These are phyloP conservation scores for Aurelia sp. DNA, from an alignment of 30 jellyfish, hydroid and myxozoan genomes.

Conservation along the genomic window DNA sequence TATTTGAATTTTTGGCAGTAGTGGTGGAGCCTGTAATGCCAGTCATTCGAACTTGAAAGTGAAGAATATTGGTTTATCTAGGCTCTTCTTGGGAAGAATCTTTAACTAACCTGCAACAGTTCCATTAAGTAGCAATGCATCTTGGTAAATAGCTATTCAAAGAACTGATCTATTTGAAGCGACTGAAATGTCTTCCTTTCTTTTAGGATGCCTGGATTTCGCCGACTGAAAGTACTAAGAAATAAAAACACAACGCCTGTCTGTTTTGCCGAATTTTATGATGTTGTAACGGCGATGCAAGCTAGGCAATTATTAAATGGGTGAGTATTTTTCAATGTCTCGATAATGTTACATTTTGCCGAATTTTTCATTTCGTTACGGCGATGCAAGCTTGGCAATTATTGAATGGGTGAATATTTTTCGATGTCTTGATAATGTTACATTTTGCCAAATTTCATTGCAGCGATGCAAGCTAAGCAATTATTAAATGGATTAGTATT, in stretches of 20 bases:
- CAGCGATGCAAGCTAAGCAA: conserved; percentile 72
- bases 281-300: conserved; percentile 82
- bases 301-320: conserved; percentile 82
- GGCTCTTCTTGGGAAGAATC: too few relatives aligned
- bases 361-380: conserved; percentile 49
- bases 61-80: too few relatives aligned
- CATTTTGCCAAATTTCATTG: conserved; percentile 53
- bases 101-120: too few relatives aligned
- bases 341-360: conserved; percentile 7
- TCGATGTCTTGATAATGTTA: background rate
- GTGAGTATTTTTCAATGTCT: conserved; percentile 27
- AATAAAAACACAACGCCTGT: conserved; percentile 93
- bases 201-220: conserved; percentile 84
- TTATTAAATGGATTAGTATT: conserved; percentile 58
- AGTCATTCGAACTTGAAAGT: too few relatives aligned
- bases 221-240: conserved; percentile 84
- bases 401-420: conserved; percentile 60
- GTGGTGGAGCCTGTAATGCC: too few relatives aligned
- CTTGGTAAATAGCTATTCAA: background rate
- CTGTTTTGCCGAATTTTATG: conserved; percentile 78
- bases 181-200: background rate
- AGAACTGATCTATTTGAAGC: background rate
- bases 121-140: too few relatives aligned
- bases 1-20: too few relatives aligned
- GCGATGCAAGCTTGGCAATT: conserved; percentile 71